A percentile compares a stretch with the other conserved stretches of the same genome.
Conservation (phyloP, 2,888 invertebrate species). For the Morpho helenor region DNA sequence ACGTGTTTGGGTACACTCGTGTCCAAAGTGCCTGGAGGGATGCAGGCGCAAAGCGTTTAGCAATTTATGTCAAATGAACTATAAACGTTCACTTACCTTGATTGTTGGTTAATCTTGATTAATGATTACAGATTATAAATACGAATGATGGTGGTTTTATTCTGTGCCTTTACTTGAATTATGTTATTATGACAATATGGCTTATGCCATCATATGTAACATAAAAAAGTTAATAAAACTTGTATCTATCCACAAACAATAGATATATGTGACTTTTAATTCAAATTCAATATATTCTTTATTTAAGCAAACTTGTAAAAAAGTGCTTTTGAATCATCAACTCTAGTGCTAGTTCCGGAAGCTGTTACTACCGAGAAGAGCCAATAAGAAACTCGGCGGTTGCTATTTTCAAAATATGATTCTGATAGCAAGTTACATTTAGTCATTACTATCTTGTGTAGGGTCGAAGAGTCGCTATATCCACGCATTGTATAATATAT, state of each 20-base stretch:
- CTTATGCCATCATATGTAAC: not conserved
- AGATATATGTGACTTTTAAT: not conserved
- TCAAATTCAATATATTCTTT: no score
- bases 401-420: no score
- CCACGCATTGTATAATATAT: no score
- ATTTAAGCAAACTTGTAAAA: not conserved
- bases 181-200: not conserved
- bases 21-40: conserved; percentile 25
- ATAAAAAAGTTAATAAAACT: no score
- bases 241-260: not conserved
- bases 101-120: conserved; percentile 24
- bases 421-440: no score
- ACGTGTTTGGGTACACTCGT: conserved; percentile 40
- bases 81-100: conserved; percentile 22
- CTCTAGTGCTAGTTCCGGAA: no score
- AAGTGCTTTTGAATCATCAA: not conserved
- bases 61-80: conserved; percentile 25
- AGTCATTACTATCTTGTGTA: no score
- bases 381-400: no score
- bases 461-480: no score
- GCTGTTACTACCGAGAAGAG: no score
- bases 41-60: conserved; percentile 20
- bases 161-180: conserved; percentile 4
- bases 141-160: conserved; percentile 1
- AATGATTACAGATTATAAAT: conserved; percentile 10